These are phyloP conservation scores for Aspidiotus rigidus DNA, from an alignment of 2,888 invertebrate species.

Conservation along the genomic window DNA sequence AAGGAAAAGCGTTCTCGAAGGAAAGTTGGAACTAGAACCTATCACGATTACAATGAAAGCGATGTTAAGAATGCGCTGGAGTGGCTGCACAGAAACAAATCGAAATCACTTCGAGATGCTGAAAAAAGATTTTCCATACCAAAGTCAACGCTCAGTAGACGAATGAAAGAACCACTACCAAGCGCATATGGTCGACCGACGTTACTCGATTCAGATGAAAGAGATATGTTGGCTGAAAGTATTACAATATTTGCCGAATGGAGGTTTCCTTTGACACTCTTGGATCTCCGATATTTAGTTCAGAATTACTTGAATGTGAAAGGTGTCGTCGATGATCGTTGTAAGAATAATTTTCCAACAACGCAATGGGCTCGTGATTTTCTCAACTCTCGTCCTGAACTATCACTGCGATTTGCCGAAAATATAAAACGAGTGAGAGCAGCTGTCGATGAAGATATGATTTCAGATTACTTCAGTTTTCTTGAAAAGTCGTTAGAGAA, in stretches of 20 bases:
- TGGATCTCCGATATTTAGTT: constrained; percentile 1
- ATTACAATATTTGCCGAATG: background rate
- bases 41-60: too few relatives aligned
- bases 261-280: background rate
- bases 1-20: too few relatives aligned
- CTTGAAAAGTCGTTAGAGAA: constrained; percentile 25
- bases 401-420: constrained; percentile 32
- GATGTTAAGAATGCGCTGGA: too few relatives aligned
- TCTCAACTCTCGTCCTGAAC: constrained; percentile 28
- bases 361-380: constrained; percentile 37
- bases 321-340: constrained; percentile 25
- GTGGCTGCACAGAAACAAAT: too few relatives aligned
- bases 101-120: background rate
- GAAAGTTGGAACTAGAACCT: too few relatives aligned
- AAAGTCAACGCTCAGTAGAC: background rate
- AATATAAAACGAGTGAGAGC: constrained; percentile 37
- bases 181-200: background rate
- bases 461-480: constrained; percentile 36
- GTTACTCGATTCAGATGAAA: background rate
- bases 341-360: constrained; percentile 38
- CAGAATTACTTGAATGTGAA: background rate
- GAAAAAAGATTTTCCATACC: background rate
- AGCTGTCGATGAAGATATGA: constrained; percentile 23
- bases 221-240: background rate
- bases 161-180: background rate